Evolutionary conservation across 2,113 vertebrate genomes (phyloP).

Genomic region (Oreochromis spilurus): DNA sequence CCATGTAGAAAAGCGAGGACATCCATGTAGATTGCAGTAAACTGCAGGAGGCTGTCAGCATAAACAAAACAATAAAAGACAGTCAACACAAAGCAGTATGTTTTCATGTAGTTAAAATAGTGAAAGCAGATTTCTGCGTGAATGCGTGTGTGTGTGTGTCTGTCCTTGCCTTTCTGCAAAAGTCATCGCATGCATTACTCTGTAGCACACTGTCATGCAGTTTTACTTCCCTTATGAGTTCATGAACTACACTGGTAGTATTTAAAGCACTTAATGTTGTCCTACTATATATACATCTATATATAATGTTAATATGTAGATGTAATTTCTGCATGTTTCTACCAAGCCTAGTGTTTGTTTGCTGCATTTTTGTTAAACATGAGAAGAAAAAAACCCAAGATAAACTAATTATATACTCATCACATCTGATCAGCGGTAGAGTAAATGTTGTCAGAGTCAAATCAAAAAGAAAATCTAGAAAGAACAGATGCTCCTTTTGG

Average conservation of each 20-base stretch:
- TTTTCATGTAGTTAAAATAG: neutral
- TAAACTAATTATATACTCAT: neutral
- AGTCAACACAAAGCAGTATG: neutral
- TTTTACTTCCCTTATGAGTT: neutral
- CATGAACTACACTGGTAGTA: neutral
- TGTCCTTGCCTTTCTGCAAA: neutral
- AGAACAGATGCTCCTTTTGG: accelerated
- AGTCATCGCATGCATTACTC: neutral
- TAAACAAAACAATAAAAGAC: neutral
- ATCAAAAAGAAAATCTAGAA: accelerated
- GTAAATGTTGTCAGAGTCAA: neutral
- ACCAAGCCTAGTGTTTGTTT: neutral
- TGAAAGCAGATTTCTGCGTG: neutral
- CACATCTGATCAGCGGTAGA: neutral
- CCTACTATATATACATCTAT: neutral
- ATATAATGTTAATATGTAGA: neutral
- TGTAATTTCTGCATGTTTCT: accelerated
- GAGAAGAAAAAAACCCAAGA: neutral
- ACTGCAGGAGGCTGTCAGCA: neutral
- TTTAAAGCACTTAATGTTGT: neutral
- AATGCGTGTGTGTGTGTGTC: neutral
- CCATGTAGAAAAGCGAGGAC: accelerated
- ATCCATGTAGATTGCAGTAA: neutral
- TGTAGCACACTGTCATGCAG: neutral
- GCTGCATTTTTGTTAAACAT: neutral